Evolutionary conservation across 2,888 invertebrate species (phyloP).

Genomic region (Scaptomyza reducta): DNA sequence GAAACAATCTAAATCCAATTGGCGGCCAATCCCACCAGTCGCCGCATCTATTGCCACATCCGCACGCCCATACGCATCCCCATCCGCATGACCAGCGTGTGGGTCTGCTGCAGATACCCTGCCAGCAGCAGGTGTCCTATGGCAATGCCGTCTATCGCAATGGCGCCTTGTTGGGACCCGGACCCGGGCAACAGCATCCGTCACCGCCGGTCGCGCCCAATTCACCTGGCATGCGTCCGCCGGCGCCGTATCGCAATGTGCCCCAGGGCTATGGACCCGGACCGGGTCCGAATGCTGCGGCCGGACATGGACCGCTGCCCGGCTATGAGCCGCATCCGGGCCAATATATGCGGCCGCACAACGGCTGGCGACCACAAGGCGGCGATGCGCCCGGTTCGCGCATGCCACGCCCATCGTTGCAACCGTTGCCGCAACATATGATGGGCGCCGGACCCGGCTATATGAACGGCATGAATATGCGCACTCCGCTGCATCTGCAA

Average conservation of each 20-base stretch:
- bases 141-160: constrained; percentile 47
- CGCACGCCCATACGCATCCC: constrained; percentile 37
- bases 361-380: constrained; percentile 76
- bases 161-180: constrained; percentile 64
- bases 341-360: constrained; percentile 68
- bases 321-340: constrained; percentile 58
- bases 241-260: constrained; percentile 71
- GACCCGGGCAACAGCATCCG: constrained; percentile 27
- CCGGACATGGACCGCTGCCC: constrained; percentile 18
- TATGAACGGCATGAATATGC: constrained; percentile 69
- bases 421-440: constrained; percentile 66
- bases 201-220: constrained; percentile 39
- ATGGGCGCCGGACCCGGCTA: constrained; percentile 59
- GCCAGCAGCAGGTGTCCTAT: constrained; percentile 40
- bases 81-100: constrained; percentile 61
- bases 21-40: constrained; percentile 11
- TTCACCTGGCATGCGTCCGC: constrained; percentile 65
- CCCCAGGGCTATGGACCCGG: constrained; percentile 55
- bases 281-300: constrained; percentile 12
- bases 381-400: constrained; percentile 81
- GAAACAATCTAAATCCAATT: constrained; percentile 4
- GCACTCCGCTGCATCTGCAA: constrained; percentile 61
- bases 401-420: constrained; percentile 86
- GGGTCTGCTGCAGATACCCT: constrained; percentile 65
- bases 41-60: constrained; percentile 58